Conservation (phyloP, 2,888 invertebrate species). For the Nebria salina region DNA sequence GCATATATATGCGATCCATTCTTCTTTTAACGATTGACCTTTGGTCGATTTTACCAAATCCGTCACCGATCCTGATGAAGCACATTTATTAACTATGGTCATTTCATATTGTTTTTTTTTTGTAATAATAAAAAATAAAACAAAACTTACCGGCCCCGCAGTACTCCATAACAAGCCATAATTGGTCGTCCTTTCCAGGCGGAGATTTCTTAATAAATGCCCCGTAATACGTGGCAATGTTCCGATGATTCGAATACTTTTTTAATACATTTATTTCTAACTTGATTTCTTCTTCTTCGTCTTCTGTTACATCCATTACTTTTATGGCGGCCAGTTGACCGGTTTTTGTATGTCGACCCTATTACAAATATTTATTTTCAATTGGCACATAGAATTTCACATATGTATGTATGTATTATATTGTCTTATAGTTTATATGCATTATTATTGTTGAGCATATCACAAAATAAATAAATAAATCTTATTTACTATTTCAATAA, state of each 20-base stretch:
- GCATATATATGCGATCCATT: slow-evolving; percentile 99
- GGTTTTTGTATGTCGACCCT: slow-evolving; percentile 99
- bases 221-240: slow-evolving; percentile 99
- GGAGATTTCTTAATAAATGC: slow-evolving; percentile 99
- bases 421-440: neutral
- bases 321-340: slow-evolving; percentile 99
- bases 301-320: slow-evolving; percentile 99
- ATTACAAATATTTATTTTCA: slow-evolving; percentile 51
- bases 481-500: neutral
- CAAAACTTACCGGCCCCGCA: slow-evolving; percentile 86
- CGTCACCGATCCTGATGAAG: slow-evolving; percentile 83
- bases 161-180: slow-evolving; percentile 99
- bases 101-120: neutral
- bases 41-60: slow-evolving; percentile 99
- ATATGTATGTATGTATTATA: neutral
- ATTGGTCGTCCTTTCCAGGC: slow-evolving; percentile 98
- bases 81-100: neutral
- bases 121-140: neutral
- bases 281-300: slow-evolving; percentile 99
- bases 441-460: slow-evolving; percentile 2
- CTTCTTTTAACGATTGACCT: slow-evolving; percentile 97
- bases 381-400: no score
- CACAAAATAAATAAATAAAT: neutral
- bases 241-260: slow-evolving; percentile 98
- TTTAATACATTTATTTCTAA: slow-evolving; percentile 99